phyloP scores from a whole-genome alignment of 2,888 invertebrate genomes.

The Muscina levida region DNA sequence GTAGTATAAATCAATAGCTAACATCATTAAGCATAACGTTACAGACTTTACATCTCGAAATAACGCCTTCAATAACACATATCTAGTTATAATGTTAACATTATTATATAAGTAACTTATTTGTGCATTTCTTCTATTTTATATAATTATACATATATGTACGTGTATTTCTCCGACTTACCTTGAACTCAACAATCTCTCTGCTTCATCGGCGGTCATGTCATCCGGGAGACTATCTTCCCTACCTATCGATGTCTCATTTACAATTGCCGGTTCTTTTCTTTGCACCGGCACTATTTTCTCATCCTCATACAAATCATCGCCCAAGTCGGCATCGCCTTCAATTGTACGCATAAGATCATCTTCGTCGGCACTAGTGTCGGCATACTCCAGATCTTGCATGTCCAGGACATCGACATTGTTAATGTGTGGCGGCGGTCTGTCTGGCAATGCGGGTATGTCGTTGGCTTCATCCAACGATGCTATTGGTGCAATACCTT shows the following conservation, averaged over 20 bases:
- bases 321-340: constrained; percentile 77
- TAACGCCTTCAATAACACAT: no score
- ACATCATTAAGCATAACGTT: no score
- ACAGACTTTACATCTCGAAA: no score
- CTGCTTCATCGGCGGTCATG: constrained; percentile 94
- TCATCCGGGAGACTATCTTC: constrained; percentile 80
- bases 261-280: constrained; percentile 31
- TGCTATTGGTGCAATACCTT: constrained; percentile 76
- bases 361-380: constrained; percentile 81
- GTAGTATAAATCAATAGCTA: no score
- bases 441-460: constrained; percentile 72
- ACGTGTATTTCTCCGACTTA: constrained; percentile 78
- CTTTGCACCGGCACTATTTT: constrained; percentile 56
- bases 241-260: constrained; percentile 41
- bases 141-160: not conserved
- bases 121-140: constrained; percentile 46
- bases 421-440: constrained; percentile 70
- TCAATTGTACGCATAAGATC: constrained; percentile 78
- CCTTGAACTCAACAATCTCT: constrained; percentile 92
- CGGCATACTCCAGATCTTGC: constrained; percentile 82
- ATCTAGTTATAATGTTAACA: no score
- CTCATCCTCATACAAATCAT: constrained; percentile 65
- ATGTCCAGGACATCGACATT: constrained; percentile 81
- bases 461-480: constrained; percentile 74
- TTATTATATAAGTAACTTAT: not conserved